A percentile compares a stretch with the other conserved stretches of the same genome.
Evolutionary conservation across 2,797 vertebrate species (phyloP).

Genomic region (Pampus argenteus): DNA sequence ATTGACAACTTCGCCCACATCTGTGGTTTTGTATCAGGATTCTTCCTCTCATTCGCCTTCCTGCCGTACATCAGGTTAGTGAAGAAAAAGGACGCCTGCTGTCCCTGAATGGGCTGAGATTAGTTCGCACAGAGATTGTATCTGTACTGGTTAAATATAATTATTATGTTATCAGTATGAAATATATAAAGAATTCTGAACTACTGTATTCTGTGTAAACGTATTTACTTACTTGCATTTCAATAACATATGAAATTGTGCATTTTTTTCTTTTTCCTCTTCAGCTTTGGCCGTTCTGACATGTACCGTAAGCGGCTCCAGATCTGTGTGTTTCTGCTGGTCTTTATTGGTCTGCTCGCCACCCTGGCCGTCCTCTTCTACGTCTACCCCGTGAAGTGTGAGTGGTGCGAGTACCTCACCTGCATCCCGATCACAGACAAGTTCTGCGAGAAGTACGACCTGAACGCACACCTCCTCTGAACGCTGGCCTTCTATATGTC

Average conservation of each 20-base stretch:
- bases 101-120: background rate
- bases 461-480: slow-evolving; percentile 95
- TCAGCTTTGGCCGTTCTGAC: slow-evolving; percentile 93
- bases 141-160: too few relatives aligned
- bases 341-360: slow-evolving; percentile 92
- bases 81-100: background rate
- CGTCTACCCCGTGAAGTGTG: slow-evolving; percentile 93
- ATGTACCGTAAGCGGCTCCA: slow-evolving; percentile 96
- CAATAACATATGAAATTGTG: background rate
- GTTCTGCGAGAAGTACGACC: slow-evolving; percentile 98
- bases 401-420: slow-evolving; percentile 98
- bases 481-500: background rate
- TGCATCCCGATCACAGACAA: slow-evolving; percentile 99
- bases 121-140: background rate
- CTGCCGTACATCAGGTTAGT: slow-evolving; percentile 92
- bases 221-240: too few relatives aligned
- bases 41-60: slow-evolving; percentile 98
- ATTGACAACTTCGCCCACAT: slow-evolving; percentile 98
- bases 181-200: background rate
- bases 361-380: slow-evolving; percentile 95
- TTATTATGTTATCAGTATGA: background rate
- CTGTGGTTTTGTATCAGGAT: slow-evolving; percentile 95
- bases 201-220: background rate
- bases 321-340: slow-evolving; percentile 91
- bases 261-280: background rate